These are phyloP conservation scores for Parasteatoda lunata DNA, from an alignment of 2,888 invertebrate genomes.

Conservation along the genomic window DNA sequence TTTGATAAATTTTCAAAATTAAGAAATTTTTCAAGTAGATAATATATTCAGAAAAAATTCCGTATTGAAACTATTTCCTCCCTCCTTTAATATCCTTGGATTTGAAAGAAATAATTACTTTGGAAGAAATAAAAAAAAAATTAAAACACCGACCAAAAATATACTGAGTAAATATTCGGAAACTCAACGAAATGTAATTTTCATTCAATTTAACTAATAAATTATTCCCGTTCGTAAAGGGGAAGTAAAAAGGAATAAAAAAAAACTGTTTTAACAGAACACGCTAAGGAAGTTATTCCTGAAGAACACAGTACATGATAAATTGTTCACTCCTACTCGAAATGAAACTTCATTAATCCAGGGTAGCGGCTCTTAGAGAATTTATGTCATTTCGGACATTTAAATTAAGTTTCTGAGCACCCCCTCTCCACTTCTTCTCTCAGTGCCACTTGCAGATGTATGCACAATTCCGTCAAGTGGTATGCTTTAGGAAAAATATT, in stretches of 20 bases:
- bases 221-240: conserved; percentile 11
- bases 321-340: conserved; percentile 20
- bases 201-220: conserved; percentile 51
- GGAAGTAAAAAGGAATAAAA: conserved; percentile 5
- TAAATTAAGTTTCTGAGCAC: conserved; percentile 45
- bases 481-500: conserved; percentile 2
- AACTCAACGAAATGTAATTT: conserved; percentile 8
- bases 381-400: conserved; percentile 53
- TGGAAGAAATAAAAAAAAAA: not conserved
- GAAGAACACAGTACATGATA: conserved; percentile 14
- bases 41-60: too few relatives aligned
- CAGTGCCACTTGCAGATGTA: not conserved
- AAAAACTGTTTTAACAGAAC: conserved; percentile 7
- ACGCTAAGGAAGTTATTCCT: conserved; percentile 17
- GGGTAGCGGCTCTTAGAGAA: conserved; percentile 18
- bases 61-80: too few relatives aligned
- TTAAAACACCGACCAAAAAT: not conserved
- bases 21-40: too few relatives aligned
- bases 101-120: not conserved
- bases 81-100: too few relatives aligned
- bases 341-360: conserved; percentile 51
- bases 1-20: too few relatives aligned
- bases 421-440: not conserved
- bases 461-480: not conserved
- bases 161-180: not conserved